A percentile compares a stretch with the other conserved stretches of the same genome.
These are phyloP conservation scores for Oxyura jamaicensis DNA, from an alignment of 2,113 vertebrate genomes.

Conservation along the genomic window DNA sequence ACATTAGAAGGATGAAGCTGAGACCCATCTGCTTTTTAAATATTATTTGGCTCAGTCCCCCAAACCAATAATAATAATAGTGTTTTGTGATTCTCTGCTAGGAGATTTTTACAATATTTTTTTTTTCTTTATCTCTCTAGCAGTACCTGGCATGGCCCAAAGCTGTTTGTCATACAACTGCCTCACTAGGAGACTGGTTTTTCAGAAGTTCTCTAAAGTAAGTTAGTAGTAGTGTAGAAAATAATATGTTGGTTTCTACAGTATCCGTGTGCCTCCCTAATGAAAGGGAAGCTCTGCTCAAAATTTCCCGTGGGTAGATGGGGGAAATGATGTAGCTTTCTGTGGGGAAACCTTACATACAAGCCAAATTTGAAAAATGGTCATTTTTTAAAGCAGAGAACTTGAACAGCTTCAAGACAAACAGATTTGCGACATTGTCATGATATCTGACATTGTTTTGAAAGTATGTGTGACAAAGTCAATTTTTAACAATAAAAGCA, in stretches of 20 bases:
- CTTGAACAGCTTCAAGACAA: neutral
- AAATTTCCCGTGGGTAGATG: neutral
- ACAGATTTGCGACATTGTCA: neutral
- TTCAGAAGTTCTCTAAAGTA: neutral
- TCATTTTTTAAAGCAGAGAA: neutral
- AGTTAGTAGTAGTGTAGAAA: neutral
- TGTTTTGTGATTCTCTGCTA: neutral
- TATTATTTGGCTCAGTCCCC: slow-evolving; percentile 11
- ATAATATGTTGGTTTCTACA: neutral
- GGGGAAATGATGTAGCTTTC: neutral
- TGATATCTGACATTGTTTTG: neutral
- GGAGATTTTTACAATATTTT: neutral
- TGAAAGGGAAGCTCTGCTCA: neutral
- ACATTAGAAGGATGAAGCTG: slow-evolving; percentile 27
- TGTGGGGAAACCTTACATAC: neutral
- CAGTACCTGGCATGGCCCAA: neutral
- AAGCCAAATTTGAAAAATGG: neutral
- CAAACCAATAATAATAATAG: neutral
- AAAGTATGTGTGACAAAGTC: neutral
- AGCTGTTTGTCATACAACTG: neutral
- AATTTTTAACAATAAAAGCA: neutral
- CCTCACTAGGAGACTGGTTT: neutral
- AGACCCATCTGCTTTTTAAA: slow-evolving; percentile 61
- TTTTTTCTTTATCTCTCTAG: neutral
- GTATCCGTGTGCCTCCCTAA: neutral